phyloP scores from a whole-genome alignment of 2,888 invertebrate species.

The Pristionchus maxplancki region DNA sequence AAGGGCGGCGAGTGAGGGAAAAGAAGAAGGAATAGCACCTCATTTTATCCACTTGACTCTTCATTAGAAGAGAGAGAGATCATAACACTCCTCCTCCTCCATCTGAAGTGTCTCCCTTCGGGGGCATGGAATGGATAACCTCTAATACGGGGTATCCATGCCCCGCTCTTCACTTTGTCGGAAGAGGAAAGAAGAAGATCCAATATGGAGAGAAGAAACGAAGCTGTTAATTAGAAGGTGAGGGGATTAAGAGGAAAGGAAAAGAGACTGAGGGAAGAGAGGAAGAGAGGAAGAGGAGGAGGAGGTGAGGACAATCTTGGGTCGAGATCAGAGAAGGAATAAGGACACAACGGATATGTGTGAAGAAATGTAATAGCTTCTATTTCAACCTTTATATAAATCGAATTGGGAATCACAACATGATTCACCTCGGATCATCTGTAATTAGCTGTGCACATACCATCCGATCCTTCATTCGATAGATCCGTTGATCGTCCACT shows the following conservation, averaged over 20 bases:
- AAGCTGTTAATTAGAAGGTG: constrained; percentile 31
- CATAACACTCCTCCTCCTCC: background rate
- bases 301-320: background rate
- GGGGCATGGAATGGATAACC: background rate
- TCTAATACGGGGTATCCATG: constrained; percentile 29
- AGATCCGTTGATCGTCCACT: background rate
- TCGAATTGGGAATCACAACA: too few relatives aligned
- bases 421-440: too few relatives aligned
- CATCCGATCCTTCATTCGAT: too few relatives aligned
- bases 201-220: background rate
- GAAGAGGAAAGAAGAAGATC: background rate
- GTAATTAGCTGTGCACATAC: too few relatives aligned
- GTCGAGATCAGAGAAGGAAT: background rate
- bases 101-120: background rate
- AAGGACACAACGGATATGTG: too few relatives aligned
- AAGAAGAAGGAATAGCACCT: background rate
- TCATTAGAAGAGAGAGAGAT: background rate
- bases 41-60: constrained; percentile 29
- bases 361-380: too few relatives aligned
- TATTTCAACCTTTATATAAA: too few relatives aligned
- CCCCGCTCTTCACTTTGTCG: background rate
- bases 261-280: background rate
- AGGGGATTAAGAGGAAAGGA: background rate
- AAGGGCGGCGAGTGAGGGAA: background rate
- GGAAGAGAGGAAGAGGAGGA: background rate